These are phyloP conservation scores for Imbricaverruca yamaguchii DNA, from an alignment of 2,888 invertebrate genomes.

Conservation along the genomic window DNA sequence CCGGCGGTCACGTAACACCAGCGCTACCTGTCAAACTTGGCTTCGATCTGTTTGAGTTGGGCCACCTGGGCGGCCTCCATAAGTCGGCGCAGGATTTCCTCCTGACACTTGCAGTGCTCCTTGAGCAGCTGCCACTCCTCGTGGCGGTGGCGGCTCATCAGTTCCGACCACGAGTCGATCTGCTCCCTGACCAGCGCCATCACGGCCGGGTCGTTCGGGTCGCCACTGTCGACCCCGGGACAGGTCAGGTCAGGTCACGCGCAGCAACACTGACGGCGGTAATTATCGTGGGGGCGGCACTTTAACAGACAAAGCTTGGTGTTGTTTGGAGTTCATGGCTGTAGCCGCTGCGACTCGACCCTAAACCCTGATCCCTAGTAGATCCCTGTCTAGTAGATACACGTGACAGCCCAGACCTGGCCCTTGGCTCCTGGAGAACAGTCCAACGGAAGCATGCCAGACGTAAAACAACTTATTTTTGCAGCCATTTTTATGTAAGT, in stretches of 20 bases:
- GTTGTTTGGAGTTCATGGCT: too few relatives aligned
- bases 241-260: neutral
- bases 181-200: slow-evolving; percentile 78
- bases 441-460: too few relatives aligned
- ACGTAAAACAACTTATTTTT: too few relatives aligned
- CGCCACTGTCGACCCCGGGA: neutral
- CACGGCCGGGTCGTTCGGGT: slow-evolving; percentile 33
- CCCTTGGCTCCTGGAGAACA: too few relatives aligned
- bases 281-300: too few relatives aligned
- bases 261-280: neutral
- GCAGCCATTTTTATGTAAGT: too few relatives aligned
- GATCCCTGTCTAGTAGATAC: too few relatives aligned
- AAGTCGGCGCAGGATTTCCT: slow-evolving; percentile 58
- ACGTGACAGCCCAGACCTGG: too few relatives aligned
- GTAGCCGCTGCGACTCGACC: too few relatives aligned
- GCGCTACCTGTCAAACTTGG: slow-evolving; percentile 68
- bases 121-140: slow-evolving; percentile 68
- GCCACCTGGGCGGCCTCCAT: slow-evolving; percentile 72
- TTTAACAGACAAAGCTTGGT: too few relatives aligned
- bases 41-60: slow-evolving; percentile 83
- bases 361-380: too few relatives aligned
- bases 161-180: slow-evolving; percentile 87
- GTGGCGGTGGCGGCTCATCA: slow-evolving; percentile 72
- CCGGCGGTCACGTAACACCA: too few relatives aligned
- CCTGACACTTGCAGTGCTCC: slow-evolving; percentile 52